Base-by-base conservation (phyloP, 2,113 vertebrate genomes). In the Butorides virescens region DNA sequence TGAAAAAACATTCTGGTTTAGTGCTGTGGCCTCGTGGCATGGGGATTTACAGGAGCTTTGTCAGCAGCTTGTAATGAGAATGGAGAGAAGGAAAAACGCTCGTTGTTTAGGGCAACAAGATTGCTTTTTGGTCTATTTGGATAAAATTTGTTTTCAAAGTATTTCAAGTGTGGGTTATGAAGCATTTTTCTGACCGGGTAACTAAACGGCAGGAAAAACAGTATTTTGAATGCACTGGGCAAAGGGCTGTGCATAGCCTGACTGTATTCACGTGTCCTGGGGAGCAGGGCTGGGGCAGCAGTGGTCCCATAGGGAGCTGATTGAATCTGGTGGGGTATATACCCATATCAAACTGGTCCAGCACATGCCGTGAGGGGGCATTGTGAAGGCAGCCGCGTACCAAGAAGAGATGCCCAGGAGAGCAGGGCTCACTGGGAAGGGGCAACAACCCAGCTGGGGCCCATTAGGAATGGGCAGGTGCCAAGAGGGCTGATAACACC, bases 1-100 rank as follows among this genome's bases (percentile, higher is more conserved):
- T 91, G 87, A 78, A 91, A 74, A 95, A 94, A 65, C 73, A 90
- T 89, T 94, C 81, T 92, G 62, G 3, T 93, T 88, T 49, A 47
- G 39, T 82, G 39, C 80, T 82, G 75, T 85, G 81, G 66, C 74
- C 93, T 91, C 12, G 36, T 86, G 87, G 56, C 10, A 3, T 68
- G 81, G 46, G 47, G 65, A 87, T 56, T 89, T 77, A 80, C 63
- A 66, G 37, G 25, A 92, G 83, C 52, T 87, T 75, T 89, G 80
- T 96, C 73, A 94, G 73, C 52, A 87, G 76, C 34, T 68, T 5
- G 0, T 61, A 87, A 78, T 37, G 61, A 94, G 63, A 84, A 71
- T 7, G 32, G 67, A 75, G 81, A 87, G 37, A 63, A 1, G 10
- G 62, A 14, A 80, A 77, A 93, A 77, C 55, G 11, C 10, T 95